These are phyloP conservation scores for Diogma glabrata DNA, from an alignment of 2,888 invertebrate species.

Conservation along the genomic window DNA sequence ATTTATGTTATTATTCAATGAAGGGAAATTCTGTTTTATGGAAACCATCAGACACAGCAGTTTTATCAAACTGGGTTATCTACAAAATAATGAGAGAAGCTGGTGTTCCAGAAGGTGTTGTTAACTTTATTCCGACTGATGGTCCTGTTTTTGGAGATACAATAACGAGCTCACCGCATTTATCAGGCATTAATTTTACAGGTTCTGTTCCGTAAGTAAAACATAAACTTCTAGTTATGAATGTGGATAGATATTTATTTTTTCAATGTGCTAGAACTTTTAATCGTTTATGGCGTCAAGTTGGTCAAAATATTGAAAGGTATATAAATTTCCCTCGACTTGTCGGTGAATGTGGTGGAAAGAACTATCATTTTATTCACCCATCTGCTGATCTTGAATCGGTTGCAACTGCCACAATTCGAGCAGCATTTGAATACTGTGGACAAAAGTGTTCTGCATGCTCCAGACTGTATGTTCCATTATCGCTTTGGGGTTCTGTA, in stretches of 20 bases:
- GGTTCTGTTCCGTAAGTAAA: conserved; percentile 79
- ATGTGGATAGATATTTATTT: conserved; percentile 14
- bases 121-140: conserved; percentile 93
- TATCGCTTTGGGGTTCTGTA: conserved; percentile 67
- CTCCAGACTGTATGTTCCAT: conserved; percentile 91
- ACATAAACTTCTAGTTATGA: conserved; percentile 15
- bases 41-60: conserved; percentile 97
- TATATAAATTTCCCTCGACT: conserved; percentile 88
- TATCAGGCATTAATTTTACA: conserved; percentile 95
- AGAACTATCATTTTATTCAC: conserved; percentile 97
- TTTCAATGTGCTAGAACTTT: conserved; percentile 55
- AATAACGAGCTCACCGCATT: conserved; percentile 70
- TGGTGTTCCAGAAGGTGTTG: conserved; percentile 90
- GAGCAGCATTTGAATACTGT: conserved; percentile 89
- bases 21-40: conserved; percentile 93
- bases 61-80: conserved; percentile 90
- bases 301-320: conserved; percentile 72
- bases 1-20: too few relatives aligned
- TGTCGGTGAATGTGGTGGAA: conserved; percentile 96
- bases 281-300: conserved; percentile 83
- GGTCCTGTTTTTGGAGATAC: conserved; percentile 91
- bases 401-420: conserved; percentile 74
- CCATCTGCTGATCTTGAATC: conserved; percentile 72
- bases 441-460: conserved; percentile 99
- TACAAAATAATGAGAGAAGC: conserved; percentile 91